phyloP scores from a whole-genome alignment of 1,140 invertebrate genomes.

The Rhyzopertha dominica region DNA sequence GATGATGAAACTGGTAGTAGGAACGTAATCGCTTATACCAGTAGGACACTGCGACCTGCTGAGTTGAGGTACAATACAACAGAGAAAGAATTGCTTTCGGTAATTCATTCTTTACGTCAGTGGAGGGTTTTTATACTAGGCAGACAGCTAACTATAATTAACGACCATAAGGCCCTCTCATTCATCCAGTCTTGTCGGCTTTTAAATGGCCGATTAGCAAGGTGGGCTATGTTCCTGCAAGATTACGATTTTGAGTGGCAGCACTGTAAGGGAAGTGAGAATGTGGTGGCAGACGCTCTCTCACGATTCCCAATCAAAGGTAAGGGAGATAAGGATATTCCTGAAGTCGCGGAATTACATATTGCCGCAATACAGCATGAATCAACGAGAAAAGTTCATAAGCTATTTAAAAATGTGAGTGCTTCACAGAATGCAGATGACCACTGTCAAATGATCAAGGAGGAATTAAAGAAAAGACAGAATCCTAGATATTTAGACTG shows the following conservation, averaged over 20 bases:
- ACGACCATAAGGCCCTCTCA: constrained; percentile 7
- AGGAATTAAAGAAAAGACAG: background rate
- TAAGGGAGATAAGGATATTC: background rate
- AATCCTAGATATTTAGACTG: background rate
- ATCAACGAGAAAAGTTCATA: background rate
- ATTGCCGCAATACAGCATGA: too few species aligned
- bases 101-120: background rate
- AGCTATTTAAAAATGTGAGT: background rate
- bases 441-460: background rate
- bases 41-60: background rate
- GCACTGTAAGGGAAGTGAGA: constrained; percentile 9
- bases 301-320: constrained; percentile 2
- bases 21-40: constrained; percentile 1
- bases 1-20: background rate
- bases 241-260: constrained; percentile 5
- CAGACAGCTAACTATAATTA: constrained; percentile 4
- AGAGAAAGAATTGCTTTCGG: constrained; percentile 1
- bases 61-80: constrained; percentile 4
- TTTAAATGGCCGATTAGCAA: constrained; percentile 2
- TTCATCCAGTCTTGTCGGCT: constrained; percentile 1
- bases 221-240: constrained; percentile 5
- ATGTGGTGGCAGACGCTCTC: constrained; percentile 3
- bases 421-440: background rate
- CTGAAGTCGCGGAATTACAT: background rate
- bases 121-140: constrained; percentile 3